phyloP scores from a whole-genome alignment of 2,888 invertebrate species.

The Trachelus stipa region DNA sequence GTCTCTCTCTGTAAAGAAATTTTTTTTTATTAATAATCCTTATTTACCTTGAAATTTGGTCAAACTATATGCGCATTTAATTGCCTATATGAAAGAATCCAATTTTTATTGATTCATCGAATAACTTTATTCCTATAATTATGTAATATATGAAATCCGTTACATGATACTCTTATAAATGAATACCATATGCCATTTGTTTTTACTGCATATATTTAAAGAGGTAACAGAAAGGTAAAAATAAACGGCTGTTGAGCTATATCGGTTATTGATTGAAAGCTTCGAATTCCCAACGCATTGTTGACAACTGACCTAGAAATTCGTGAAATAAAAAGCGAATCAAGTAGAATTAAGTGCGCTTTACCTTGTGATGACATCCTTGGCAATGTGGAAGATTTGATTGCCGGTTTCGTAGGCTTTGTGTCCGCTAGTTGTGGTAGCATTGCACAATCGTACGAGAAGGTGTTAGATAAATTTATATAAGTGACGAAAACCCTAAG shows the following conservation, averaged over 20 bases:
- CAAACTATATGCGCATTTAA: neutral
- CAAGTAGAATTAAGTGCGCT: conserved; percentile 31
- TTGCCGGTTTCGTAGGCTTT: conserved; percentile 96
- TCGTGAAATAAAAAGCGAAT: neutral
- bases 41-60: neutral
- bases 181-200: neutral
- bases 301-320: neutral
- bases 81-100: neutral
- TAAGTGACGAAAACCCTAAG: neutral
- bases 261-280: neutral
- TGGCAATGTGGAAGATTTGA: conserved; percentile 95
- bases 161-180: neutral
- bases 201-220: neutral
- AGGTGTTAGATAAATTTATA: conserved; percentile 43
- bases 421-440: conserved; percentile 79
- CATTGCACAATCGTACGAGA: conserved; percentile 55
- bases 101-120: neutral
- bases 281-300: neutral
- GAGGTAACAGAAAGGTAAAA: neutral
- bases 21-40: neutral
- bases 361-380: conserved; percentile 96
- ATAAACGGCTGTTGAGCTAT: neutral
- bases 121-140: neutral
- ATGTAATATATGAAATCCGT: too few species aligned
- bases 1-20: conserved; percentile 76